Evolutionary conservation across 2,888 invertebrate species (phyloP).

Genomic region (Mystacides longicornis): DNA sequence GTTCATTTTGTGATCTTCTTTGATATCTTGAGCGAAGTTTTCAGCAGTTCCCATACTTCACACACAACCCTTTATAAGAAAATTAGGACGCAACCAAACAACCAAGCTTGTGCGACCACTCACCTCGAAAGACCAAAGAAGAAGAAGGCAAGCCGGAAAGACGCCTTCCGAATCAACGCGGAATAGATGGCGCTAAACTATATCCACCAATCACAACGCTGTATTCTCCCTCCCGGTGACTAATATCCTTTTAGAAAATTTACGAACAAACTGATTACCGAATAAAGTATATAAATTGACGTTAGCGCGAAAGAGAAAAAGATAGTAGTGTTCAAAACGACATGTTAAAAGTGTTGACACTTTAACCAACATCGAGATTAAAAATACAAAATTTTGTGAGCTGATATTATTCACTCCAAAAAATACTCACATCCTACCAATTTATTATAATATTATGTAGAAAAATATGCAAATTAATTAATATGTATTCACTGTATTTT

Average conservation of each 20-base stretch:
- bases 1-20: conserved; percentile 59
- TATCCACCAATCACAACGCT: conserved; percentile 13
- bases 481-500: too few species aligned
- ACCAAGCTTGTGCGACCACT: conserved; percentile 37
- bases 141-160: conserved; percentile 33
- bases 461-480: too few species aligned
- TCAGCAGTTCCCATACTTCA: conserved; percentile 69
- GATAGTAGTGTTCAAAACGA: too few species aligned
- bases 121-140: conserved; percentile 48
- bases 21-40: conserved; percentile 71
- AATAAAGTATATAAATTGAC: too few species aligned
- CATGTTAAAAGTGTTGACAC: too few species aligned
- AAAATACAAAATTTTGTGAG: too few species aligned
- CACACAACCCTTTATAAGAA: conserved; percentile 47
- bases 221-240: conserved; percentile 15
- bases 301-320: too few species aligned
- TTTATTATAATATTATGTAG: too few species aligned
- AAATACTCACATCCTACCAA: too few species aligned
- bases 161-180: conserved; percentile 13
- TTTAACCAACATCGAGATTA: too few species aligned
- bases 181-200: neutral
- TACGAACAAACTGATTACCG: conserved; percentile 3
- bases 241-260: conserved; percentile 17
- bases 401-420: too few species aligned
- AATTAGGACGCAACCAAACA: conserved; percentile 31